Percentiles rank a stretch among this genome's conserved stretches.
Evolutionary conservation across 2,113 vertebrate genomes (phyloP).

Genomic region (Nannospalax galili): DNA sequence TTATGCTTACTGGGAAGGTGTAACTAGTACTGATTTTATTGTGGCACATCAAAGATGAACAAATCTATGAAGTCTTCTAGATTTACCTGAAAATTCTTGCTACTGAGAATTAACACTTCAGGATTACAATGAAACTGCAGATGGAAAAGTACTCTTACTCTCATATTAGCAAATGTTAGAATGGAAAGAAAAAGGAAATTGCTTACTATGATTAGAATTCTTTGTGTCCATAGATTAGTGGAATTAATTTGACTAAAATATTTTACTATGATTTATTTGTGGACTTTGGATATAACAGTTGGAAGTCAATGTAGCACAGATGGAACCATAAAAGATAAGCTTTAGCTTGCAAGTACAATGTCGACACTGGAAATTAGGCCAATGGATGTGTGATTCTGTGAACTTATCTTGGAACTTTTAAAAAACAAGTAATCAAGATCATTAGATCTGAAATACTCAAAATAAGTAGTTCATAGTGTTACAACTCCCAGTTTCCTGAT

Average conservation of each 20-base stretch:
- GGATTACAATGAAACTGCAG: background rate
- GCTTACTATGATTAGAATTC: background rate
- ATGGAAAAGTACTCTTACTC: slow-evolving; percentile 1
- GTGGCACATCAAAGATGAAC: background rate
- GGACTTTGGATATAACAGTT: background rate
- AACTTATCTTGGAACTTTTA: slow-evolving; percentile 39
- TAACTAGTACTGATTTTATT: background rate
- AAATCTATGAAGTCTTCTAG: slow-evolving; percentile 17
- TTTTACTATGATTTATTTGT: slow-evolving; percentile 52
- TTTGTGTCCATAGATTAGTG: background rate
- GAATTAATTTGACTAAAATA: slow-evolving; percentile 23
- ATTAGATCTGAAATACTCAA: slow-evolving; percentile 12
- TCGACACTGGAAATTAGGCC: slow-evolving; percentile 30
- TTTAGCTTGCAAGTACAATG: background rate
- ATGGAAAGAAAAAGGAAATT: background rate
- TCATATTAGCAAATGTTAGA: background rate
- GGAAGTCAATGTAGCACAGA: slow-evolving; percentile 37
- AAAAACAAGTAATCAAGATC: background rate
- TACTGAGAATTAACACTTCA: background rate
- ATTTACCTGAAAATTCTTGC: background rate
- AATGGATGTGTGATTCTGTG: slow-evolving; percentile 46
- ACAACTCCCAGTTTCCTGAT: background rate
- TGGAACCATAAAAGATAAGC: slow-evolving; percentile 34
- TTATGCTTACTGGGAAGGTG: slow-evolving; percentile 5
- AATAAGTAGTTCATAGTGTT: slow-evolving; percentile 29